Percentiles rank a stretch among this genome's conserved stretches.
phyloP scores from a whole-genome alignment of 1,140 invertebrate species.

The Diabrotica virgifera region DNA sequence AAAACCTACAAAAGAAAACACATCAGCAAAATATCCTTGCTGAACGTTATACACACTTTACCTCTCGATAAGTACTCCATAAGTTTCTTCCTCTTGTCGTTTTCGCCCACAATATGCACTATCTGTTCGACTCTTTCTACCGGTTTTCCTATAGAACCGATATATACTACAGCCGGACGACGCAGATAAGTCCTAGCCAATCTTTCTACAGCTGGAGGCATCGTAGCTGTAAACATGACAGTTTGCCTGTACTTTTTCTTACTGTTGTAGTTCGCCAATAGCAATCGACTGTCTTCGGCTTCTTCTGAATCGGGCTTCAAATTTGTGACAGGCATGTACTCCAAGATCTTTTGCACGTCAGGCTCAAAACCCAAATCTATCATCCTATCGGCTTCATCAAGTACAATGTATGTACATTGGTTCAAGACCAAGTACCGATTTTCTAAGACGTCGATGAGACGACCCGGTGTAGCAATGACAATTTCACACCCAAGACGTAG shows the following conservation, averaged over 20 bases:
- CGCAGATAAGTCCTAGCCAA: slow-evolving; percentile 92
- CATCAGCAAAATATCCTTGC: neutral
- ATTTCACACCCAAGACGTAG: slow-evolving; percentile 97
- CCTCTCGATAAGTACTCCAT: slow-evolving; percentile 77
- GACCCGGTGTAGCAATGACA: slow-evolving; percentile 99
- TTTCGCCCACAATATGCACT: slow-evolving; percentile 91
- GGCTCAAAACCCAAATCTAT: slow-evolving; percentile 99
- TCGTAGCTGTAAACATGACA: slow-evolving; percentile 99
- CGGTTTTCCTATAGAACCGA: slow-evolving; percentile 97
- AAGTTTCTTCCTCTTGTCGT: slow-evolving; percentile 88
- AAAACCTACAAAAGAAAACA: slow-evolving; percentile 57
- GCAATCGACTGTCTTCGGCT: slow-evolving; percentile 82
- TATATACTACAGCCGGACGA: slow-evolving; percentile 96
- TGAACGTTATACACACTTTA: neutral
- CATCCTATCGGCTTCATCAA: slow-evolving; percentile 97
- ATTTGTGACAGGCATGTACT: slow-evolving; percentile 98
- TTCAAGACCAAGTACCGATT: slow-evolving; percentile 96
- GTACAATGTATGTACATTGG: slow-evolving; percentile 92
- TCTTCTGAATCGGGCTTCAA: slow-evolving; percentile 98
- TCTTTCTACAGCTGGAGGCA: slow-evolving; percentile 97
- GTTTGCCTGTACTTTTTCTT: slow-evolving; percentile 99
- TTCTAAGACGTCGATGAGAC: slow-evolving; percentile 98
- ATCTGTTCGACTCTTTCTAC: slow-evolving; percentile 98
- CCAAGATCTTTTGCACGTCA: slow-evolving; percentile 96
- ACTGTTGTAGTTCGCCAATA: slow-evolving; percentile 93